Base-by-base conservation (phyloP, 2,113 vertebrate genomes). In the Colius striatus region DNA sequence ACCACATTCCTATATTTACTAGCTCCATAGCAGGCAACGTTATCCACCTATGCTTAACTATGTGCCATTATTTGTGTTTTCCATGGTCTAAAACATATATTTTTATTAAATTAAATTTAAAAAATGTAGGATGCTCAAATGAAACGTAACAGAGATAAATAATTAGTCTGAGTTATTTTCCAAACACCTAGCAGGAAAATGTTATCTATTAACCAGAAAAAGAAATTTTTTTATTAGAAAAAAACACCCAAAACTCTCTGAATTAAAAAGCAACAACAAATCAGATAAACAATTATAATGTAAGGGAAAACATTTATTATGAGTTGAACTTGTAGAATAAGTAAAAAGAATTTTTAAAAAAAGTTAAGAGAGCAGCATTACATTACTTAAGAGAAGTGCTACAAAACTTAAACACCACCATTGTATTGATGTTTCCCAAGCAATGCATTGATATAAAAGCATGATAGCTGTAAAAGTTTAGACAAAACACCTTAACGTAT, bases 1-100 rank as follows among this genome's bases (percentile, higher is more conserved):
- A 63, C 0, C 0, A 38, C 75, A 71, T 87, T 68, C 4, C 16
- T 43, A 9, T 9, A 23, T 22, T 34, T 2, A 0, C 2, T 53
- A 45, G 3, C 45, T 58, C 10, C 8, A 10, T 29, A 48, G 6
- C 9, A 84, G 11, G 13, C 13, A 67, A 45, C 36, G 9, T 63
- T 86, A 18, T 34, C 10, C 11, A 20, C 10, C 63, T 53, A 2
- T 25, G 16, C 5, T 34, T 29, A 23, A 75, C 51, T 67, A 4
- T 48, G 5, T 66, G 9, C 13, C 11, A 22, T 62, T 71, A 63
- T 21, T 47, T 81, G 6, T 5, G 32, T 65, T 4, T 57, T 75
- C 12, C 8, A 16, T 34, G 6, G 32, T 32, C 51, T 51, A 86
- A 68, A 34, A 1, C 5, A 32, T 23, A 8, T 9, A 17, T 36